Conservation (phyloP, 2,113 vertebrate species). For the Plotosus lineatus region DNA sequence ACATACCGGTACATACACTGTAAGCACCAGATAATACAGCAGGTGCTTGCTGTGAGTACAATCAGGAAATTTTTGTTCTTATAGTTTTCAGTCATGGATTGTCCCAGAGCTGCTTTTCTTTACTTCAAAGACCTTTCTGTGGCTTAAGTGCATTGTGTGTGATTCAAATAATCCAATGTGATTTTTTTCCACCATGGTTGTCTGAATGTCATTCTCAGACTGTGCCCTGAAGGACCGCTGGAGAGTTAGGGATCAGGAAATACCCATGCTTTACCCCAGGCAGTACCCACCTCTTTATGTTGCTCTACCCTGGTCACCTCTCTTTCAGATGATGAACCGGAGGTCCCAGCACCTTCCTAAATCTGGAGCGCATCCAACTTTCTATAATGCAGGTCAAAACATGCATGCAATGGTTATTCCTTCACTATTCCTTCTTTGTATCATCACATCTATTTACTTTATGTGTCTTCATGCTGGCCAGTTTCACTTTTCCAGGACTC, state of each 20-base stretch:
- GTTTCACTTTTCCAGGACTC: conserved; percentile 31
- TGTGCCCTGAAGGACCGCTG: conserved; percentile 38
- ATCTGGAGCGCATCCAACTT: conserved; percentile 35
- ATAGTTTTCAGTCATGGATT: neutral
- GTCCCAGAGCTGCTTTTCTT: neutral
- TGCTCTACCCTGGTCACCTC: conserved; percentile 48
- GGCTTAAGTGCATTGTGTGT: neutral
- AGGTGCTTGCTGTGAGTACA: neutral
- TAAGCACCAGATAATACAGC: conserved; percentile 6
- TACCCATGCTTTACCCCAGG: conserved; percentile 47
- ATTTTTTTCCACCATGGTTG: conserved; percentile 48
- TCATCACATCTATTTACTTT: conserved; percentile 44
- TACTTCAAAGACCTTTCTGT: neutral
- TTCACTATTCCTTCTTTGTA: conserved; percentile 19
- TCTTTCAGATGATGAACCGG: conserved; percentile 13
- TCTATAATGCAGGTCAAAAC: conserved; percentile 44
- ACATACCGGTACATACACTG: too few species aligned
- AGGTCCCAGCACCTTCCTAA: conserved; percentile 18
- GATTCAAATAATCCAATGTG: conserved; percentile 21
- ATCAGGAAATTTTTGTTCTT: conserved; percentile 1
- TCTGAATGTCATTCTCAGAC: conserved; percentile 18
- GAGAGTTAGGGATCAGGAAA: conserved; percentile 41
- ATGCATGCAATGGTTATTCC: conserved; percentile 22
- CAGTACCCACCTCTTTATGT: conserved; percentile 39
- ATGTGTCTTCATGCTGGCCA: conserved; percentile 38